phyloP scores from a whole-genome alignment of 1,140 invertebrate species.

The Drosophila biarmipes region DNA sequence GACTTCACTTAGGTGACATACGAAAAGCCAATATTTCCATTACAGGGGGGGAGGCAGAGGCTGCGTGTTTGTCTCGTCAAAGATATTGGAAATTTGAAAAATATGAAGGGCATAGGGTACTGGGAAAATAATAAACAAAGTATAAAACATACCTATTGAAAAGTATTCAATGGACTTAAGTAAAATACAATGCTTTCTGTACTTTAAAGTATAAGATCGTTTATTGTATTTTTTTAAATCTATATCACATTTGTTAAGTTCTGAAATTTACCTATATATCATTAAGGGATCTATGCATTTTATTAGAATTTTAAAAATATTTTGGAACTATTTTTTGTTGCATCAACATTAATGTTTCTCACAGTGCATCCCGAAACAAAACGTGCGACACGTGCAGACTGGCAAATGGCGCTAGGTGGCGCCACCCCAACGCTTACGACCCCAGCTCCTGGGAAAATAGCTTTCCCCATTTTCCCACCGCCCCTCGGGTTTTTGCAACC shows the following conservation, averaged over 20 bases:
- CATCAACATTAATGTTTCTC: not conserved
- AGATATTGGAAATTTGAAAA: constrained; percentile 59
- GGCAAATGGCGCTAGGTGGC: constrained; percentile 41
- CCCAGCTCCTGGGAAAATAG: constrained; percentile 5
- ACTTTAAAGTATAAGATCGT: too few relatives aligned
- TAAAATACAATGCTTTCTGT: too few relatives aligned
- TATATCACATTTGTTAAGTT: too few relatives aligned
- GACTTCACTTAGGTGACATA: constrained; percentile 52
- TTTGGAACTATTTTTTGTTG: too few relatives aligned
- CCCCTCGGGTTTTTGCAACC: not conserved
- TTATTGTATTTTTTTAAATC: too few relatives aligned
- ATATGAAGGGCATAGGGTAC: constrained; percentile 8
- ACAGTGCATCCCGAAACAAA: constrained; percentile 9
- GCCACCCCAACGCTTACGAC: constrained; percentile 21
- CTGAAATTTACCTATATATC: too few relatives aligned
- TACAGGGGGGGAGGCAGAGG: constrained; percentile 16
- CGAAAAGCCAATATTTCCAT: constrained; percentile 57
- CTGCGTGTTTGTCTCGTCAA: constrained; percentile 31
- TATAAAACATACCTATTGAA: too few relatives aligned
- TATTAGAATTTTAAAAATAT: too few relatives aligned
- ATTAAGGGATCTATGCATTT: too few relatives aligned
- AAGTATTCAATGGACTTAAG: too few relatives aligned
- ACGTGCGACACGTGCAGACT: constrained; percentile 55
- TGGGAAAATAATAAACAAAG: not conserved
- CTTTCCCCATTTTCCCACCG: not conserved